Evolutionary conservation across 2,888 invertebrate genomes (phyloP), one percentile per base, ranked within the genome.

Genomic region (Doris montereyensis): DNA sequence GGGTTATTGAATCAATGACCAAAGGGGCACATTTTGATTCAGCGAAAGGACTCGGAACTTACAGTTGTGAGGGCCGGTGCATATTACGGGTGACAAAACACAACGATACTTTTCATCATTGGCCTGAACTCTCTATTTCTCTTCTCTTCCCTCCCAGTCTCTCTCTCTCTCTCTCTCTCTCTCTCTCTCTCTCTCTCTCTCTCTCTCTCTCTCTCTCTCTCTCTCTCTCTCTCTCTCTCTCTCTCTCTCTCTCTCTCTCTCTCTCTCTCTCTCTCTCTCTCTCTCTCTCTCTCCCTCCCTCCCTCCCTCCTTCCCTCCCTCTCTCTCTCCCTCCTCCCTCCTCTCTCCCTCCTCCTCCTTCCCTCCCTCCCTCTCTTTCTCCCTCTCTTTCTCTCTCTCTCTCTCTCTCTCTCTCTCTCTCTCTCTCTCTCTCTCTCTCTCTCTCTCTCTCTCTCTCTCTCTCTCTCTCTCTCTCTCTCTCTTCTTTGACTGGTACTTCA

Each of bases 171-270:
- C n/a, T n/a, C n/a, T n/a, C n/a, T n/a, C n/a, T n/a, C n/a, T n/a
- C n/a, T n/a, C n/a, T n/a, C n/a, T n/a, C n/a, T n/a, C n/a, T n/a
- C n/a, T n/a, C n/a, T n/a, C n/a, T n/a, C n/a, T n/a, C n/a, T n/a
- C n/a, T n/a, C n/a, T n/a, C n/a, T n/a, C n/a, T n/a, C n/a, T n/a
- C n/a, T n/a, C n/a, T n/a, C n/a, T n/a, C n/a, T n/a, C n/a, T 8
- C 13, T 10, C 4, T 26, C 4, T 28, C 2, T 5, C 41, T 35
- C 34, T 24, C 26, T 28, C 24, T 74, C 74, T 60, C n/a, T 65
- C 24, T 62, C 62, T 35, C 76, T 65, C 76, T 24, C 35, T 8
- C 52, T 24, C 76, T 28, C n/a, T 68, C 41, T 52, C 35, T 24
- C 35, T 21, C 67, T 21, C 8, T 68, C 26, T 52, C 35, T 28